These are phyloP conservation scores for Picus viridis DNA, from an alignment of 2,797 vertebrate species.

Conservation along the genomic window DNA sequence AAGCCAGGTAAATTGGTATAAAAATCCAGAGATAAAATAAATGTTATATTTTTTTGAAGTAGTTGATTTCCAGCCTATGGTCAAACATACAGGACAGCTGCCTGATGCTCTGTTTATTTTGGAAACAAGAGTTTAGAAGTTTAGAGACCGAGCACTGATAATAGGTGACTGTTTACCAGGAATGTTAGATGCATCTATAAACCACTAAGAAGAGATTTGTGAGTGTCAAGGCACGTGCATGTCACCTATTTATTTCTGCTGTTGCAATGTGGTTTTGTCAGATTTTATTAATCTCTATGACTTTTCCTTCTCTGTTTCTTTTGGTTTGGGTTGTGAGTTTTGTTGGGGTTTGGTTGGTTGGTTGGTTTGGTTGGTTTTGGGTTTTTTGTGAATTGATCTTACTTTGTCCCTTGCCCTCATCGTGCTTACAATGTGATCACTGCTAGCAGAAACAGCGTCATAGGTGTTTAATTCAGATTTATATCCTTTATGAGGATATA, in stretches of 20 bases:
- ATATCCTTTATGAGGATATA: too few species aligned
- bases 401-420: background rate
- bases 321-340: background rate
- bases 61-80: background rate
- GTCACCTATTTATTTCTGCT: background rate
- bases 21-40: background rate
- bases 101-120: background rate
- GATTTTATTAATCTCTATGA: background rate
- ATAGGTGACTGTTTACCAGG: background rate
- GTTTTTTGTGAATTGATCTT: background rate
- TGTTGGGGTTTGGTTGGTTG: background rate
- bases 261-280: background rate
- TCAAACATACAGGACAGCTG: background rate
- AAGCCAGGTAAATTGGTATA: background rate
- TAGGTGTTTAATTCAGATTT: conserved; percentile 43
- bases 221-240: background rate
- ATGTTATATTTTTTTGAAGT: background rate
- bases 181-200: background rate
- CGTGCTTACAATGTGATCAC: background rate
- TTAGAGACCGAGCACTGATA: background rate
- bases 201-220: background rate
- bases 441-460: background rate
- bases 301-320: background rate
- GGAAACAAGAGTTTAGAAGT: background rate
- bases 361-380: too few species aligned